Base-by-base conservation (phyloP, 2,888 invertebrate species). In the Belgica antarctica region DNA sequence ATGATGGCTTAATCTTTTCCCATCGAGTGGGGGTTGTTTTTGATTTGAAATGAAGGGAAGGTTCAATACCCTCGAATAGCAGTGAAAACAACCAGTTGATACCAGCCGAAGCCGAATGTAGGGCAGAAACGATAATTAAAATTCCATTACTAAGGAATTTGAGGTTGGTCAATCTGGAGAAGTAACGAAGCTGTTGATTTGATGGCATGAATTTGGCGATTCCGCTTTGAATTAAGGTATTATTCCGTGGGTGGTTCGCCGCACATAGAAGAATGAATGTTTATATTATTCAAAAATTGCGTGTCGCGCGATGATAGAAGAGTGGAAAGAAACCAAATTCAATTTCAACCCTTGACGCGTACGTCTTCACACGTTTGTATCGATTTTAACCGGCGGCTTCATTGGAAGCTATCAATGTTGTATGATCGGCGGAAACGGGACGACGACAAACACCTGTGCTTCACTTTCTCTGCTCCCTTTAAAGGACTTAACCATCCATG, bases 201-300 rank as follows among this genome's bases (percentile, higher is more conserved):
- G 4, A 17, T 17, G 4, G 52, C 19, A n/a, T 2, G 22, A 17
- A 19, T 52, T 52, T 52, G 52, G 22, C 52, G 52, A n/a, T n/a
- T n/a, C n/a, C n/a, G n/a, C n/a, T n/a, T n/a, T n/a, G n/a, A n/a
- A n/a, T n/a, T n/a, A n/a, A n/a, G n/a, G n/a, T n/a, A n/a, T n/a
- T n/a, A n/a, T n/a, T n/a, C n/a, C n/a, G n/a, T n/a, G n/a, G n/a
- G n/a, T n/a, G n/a, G n/a, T n/a, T n/a, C n/a, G 52, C 52, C n/a
- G n/a, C 52, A 7, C 12, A n/a, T n/a, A n/a, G n/a, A n/a, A n/a
- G n/a, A 17, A 52, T 12, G 12, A 41, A 41, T 52, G 52, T 52
- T 52, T 17, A 12, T 52, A 8, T 52, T 52, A 52, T 52, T 52
- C 52, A 19, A 22, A 52, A 52, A 17, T 52, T 52, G 52, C 52